These are phyloP conservation scores for Kuschelorhynchus macadamiae DNA, from an alignment of 2,888 invertebrate genomes.

Conservation along the genomic window DNA sequence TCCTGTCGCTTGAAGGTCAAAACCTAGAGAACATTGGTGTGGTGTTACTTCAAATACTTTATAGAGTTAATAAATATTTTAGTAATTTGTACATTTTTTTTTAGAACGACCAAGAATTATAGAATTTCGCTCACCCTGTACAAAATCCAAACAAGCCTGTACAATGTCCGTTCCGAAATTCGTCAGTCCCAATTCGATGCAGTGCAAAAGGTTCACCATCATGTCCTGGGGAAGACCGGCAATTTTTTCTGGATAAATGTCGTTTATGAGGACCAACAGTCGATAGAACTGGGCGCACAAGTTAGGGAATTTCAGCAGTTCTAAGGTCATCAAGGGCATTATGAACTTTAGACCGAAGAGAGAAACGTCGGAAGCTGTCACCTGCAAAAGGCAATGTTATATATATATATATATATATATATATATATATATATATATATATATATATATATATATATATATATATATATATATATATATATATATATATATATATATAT, in stretches of 20 bases:
- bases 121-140: constrained; percentile 65
- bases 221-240: constrained; percentile 69
- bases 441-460: too few relatives aligned
- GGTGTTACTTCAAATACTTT: too few relatives aligned
- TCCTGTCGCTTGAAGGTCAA: too few relatives aligned
- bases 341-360: constrained; percentile 79
- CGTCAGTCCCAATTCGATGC: constrained; percentile 74
- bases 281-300: constrained; percentile 76
- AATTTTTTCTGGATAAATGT: constrained; percentile 77
- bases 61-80: too few relatives aligned
- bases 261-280: constrained; percentile 76
- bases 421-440: too few relatives aligned
- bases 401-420: too few relatives aligned
- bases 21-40: too few relatives aligned
- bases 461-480: too few relatives aligned
- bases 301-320: constrained; percentile 79
- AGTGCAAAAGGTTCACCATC: constrained; percentile 71
- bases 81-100: too few relatives aligned
- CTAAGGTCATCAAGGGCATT: constrained; percentile 81
- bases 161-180: constrained; percentile 74
- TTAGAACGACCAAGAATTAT: too few relatives aligned
- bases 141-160: constrained; percentile 73
- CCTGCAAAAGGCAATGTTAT: constrained; percentile 49
- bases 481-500: too few relatives aligned
- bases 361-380: constrained; percentile 75